These are phyloP conservation scores for Montifringilla adamsi DNA, from an alignment of 2,113 vertebrate genomes.

Conservation along the genomic window DNA sequence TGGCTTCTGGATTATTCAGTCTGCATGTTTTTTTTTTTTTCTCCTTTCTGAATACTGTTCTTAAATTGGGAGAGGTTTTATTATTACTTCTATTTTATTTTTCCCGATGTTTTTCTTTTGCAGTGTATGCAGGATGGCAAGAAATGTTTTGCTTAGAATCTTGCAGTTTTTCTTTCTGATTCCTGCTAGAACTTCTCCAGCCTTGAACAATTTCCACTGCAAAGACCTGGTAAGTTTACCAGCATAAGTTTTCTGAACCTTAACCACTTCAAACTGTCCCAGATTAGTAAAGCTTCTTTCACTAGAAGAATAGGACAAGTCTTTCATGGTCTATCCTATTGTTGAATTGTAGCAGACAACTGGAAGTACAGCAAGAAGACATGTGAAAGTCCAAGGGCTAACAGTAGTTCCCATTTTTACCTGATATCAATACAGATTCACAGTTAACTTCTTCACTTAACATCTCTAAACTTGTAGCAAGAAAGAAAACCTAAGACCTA, in stretches of 20 bases:
- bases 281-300: neutral
- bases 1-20: neutral
- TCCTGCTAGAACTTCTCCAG: neutral
- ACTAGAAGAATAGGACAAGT: neutral
- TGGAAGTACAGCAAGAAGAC: neutral
- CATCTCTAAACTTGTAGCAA: neutral
- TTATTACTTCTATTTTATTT: neutral
- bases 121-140: neutral
- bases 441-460: neutral
- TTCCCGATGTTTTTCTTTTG: neutral
- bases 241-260: neutral
- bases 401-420: neutral
- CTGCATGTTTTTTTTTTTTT: neutral
- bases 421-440: neutral
- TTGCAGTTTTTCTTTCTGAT: neutral
- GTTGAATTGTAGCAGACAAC: neutral
- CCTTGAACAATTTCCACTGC: neutral
- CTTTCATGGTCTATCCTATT: neutral
- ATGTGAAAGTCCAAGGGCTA: neutral
- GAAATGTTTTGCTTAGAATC: neutral
- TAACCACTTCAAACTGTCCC: neutral
- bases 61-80: neutral
- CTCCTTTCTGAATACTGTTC: neutral
- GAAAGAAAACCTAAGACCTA: neutral
- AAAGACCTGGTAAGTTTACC: neutral